A percentile compares a stretch with the other conserved stretches of the same genome.
Evolutionary conservation across 2,113 vertebrate genomes (phyloP).

Genomic region (Sigmodon hispidus): DNA sequence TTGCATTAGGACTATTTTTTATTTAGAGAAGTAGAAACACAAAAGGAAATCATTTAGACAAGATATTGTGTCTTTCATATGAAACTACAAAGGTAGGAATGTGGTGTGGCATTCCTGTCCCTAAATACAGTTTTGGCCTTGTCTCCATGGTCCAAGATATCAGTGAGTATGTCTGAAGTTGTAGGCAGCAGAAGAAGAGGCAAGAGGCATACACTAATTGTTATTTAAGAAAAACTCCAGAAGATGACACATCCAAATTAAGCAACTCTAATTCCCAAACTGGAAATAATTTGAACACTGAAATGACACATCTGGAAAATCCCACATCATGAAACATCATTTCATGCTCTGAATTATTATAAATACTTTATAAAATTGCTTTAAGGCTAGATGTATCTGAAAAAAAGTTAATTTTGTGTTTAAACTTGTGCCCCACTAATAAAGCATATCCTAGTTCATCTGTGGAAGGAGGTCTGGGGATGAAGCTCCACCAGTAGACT

Average conservation of each 20-base stretch:
- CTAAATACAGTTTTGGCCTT: neutral
- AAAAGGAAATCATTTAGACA: neutral
- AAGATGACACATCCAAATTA: neutral
- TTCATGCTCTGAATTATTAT: neutral
- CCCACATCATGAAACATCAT: neutral
- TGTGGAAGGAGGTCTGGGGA: neutral
- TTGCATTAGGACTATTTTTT: neutral
- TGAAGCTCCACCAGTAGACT: neutral
- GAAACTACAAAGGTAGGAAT: neutral
- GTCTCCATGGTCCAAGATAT: neutral
- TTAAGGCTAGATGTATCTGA: neutral
- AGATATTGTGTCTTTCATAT: neutral
- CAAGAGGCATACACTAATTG: neutral
- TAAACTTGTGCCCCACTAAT: neutral
- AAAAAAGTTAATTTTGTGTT: neutral
- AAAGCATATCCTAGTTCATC: neutral
- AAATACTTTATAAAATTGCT: neutral
- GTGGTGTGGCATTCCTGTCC: neutral
- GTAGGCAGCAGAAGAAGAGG: neutral
- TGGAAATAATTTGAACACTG: neutral
- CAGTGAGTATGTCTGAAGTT: neutral
- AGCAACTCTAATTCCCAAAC: neutral
- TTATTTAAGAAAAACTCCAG: slow-evolving; percentile 20
- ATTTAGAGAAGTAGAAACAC: slow-evolving; percentile 2
- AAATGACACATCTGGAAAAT: neutral